phyloP scores from a whole-genome alignment of 2,113 vertebrate genomes.

The Trogon surrucura region DNA sequence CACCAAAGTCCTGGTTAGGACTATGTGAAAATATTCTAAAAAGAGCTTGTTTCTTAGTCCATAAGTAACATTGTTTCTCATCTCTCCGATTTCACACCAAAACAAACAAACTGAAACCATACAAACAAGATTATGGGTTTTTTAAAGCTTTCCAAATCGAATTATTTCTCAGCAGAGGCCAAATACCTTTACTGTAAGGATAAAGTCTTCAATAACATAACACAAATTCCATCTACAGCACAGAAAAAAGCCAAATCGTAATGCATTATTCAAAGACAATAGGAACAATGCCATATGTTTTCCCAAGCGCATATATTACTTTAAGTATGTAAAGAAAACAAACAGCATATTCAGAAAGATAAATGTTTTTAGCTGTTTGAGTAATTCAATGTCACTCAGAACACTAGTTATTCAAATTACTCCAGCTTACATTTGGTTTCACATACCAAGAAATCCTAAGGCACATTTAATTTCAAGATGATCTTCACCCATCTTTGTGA shows the following conservation, averaged over 20 bases:
- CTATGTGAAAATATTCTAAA: not conserved
- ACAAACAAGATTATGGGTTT: not conserved
- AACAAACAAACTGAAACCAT: not conserved
- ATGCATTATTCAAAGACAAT: not conserved
- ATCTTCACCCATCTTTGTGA: not conserved
- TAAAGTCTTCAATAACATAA: not conserved
- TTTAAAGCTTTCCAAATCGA: not conserved
- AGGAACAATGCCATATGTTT: not conserved
- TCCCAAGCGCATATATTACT: not conserved
- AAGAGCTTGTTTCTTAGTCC: not conserved
- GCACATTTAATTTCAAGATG: not conserved
- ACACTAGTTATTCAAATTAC: not conserved
- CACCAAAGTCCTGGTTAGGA: not conserved
- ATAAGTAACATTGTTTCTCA: not conserved
- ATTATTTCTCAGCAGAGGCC: not conserved
- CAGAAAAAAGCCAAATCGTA: not conserved
- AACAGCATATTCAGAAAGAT: not conserved
- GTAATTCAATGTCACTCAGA: not conserved
- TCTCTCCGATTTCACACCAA: not conserved
- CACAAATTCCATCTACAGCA: not conserved
- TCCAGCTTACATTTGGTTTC: not conserved
- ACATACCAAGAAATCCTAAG: not conserved
- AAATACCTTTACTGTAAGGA: not conserved
- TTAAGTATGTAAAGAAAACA: not conserved
- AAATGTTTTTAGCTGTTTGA: not conserved